Evolutionary conservation across 2,888 invertebrate genomes (phyloP), one percentile per base, ranked within the genome.

Genomic region (Apodemia hepburni): DNA sequence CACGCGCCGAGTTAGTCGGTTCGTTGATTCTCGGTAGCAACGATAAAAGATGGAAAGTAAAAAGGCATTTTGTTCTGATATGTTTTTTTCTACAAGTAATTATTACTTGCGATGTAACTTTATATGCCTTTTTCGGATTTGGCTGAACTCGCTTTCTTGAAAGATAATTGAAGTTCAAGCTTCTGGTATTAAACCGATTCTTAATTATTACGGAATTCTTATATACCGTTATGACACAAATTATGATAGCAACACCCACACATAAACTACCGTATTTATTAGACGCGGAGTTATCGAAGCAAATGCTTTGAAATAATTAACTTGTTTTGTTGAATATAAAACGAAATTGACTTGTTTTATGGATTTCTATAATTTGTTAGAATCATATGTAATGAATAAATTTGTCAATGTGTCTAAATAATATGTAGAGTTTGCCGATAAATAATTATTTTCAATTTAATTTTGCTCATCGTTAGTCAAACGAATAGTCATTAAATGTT

Each of bases 191-290:
- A 22, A 51, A 18, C 5, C 11, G 18, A 51, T 22, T 22, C 18
- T 51, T 22, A n/a, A 3, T 49, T 17, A 49, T 49, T 49, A 49
- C 11, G 51, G 51, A 51, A 51, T 12, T 54, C 15, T 54, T 54
- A 54, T 27, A 27, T 22, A 54, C 51, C 18, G 51, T 54, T 54
- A 54, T 54, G 51, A 27, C 51, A 27, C 12, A 27, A 27, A 54
- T 54, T 54, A 54, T 15, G 42, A 54, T 27, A 18, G 27, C 12
- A 27, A 27, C 54, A 27, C 54, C 54, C 54, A 54, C 54, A 54
- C 54, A 12, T 54, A 54, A 22, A 27, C 54, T 54, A 54, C 54
- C 54, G 54, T 54, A 27, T 54, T 42, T 54, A 42, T 42, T 42
- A 54, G 27, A 22, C 2, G 22, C 22, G 12, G 27, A 54, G 11